Evolutionary conservation across 1,140 invertebrate species (phyloP).

Genomic region (Papilio dardanus): DNA sequence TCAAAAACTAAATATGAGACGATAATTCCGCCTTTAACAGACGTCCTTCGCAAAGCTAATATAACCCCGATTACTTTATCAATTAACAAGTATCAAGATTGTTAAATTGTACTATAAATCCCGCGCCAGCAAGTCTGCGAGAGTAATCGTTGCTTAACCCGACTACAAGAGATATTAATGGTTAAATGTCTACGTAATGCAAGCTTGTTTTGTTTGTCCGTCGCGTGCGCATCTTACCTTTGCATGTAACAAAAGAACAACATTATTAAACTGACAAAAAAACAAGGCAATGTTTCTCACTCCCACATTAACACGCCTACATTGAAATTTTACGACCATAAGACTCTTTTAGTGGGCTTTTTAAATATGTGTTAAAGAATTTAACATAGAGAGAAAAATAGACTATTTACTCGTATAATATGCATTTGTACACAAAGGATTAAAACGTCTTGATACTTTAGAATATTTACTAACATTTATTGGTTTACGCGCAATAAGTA

Average conservation of each 20-base stretch:
- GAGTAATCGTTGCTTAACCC: slow-evolving; percentile 30
- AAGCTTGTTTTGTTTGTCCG: slow-evolving; percentile 8
- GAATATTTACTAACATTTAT: slow-evolving; percentile 9
- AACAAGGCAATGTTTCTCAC: not conserved
- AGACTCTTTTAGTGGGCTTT: not conserved
- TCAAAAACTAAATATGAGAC: too few species aligned
- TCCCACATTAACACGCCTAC: slow-evolving; percentile 3
- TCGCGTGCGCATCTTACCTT: not conserved
- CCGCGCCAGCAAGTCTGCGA: slow-evolving; percentile 30
- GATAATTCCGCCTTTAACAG: too few species aligned
- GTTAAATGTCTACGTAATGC: slow-evolving; percentile 14
- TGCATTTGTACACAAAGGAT: not conserved
- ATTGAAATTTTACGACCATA: not conserved
- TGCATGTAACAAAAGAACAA: not conserved
- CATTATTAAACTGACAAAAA: not conserved
- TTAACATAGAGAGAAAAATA: too few species aligned
- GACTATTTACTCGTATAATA: too few species aligned
- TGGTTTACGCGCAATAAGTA: slow-evolving; percentile 5
- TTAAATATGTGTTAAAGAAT: not conserved
- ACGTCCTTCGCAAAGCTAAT: not conserved
- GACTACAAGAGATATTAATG: slow-evolving; percentile 28
- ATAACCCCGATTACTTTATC: not conserved
- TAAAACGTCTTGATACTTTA: not conserved
- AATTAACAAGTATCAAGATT: slow-evolving; percentile 4
- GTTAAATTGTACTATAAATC: not conserved